Conservation (phyloP, 1,140 invertebrate species). For the Aphaenogaster ashmeadi region DNA sequence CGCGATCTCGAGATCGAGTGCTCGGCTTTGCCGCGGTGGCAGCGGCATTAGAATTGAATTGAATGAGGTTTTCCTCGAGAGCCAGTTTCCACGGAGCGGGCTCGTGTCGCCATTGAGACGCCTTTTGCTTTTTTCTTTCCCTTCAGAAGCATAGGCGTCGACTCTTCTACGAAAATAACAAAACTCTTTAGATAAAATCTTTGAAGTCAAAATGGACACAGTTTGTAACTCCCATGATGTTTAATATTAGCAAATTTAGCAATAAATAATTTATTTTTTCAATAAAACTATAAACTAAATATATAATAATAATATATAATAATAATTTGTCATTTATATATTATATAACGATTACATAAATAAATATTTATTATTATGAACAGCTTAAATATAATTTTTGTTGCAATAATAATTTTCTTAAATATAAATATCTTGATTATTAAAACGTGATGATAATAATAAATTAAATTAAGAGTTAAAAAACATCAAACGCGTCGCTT, state of each 20-base stretch:
- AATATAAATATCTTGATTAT: constrained; percentile 3
- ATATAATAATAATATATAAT: background rate
- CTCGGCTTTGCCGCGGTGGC: constrained; percentile 14
- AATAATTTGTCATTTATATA: background rate
- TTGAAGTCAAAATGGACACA: background rate
- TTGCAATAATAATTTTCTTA: background rate
- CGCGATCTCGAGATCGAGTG: constrained; percentile 70
- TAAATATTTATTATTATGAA: background rate
- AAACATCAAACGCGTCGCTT: background rate
- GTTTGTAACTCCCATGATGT: background rate
- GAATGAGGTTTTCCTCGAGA: constrained; percentile 76
- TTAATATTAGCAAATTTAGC: background rate
- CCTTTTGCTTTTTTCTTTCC: constrained; percentile 63
- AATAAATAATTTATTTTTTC: background rate
- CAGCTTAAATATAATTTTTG: background rate
- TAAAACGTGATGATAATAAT: background rate
- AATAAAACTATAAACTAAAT: background rate
- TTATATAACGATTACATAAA: background rate
- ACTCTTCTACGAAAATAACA: background rate
- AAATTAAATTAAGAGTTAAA: background rate
- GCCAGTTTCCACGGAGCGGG: constrained; percentile 70
- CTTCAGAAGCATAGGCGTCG: constrained; percentile 7
- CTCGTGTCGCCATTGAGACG: constrained; percentile 55
- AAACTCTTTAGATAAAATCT: background rate
- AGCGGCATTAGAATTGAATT: constrained; percentile 80